Percentiles rank a stretch among this genome's conserved stretches.
Conservation (phyloP, 2,888 invertebrate species). For the Chrysina gloriosa region DNA sequence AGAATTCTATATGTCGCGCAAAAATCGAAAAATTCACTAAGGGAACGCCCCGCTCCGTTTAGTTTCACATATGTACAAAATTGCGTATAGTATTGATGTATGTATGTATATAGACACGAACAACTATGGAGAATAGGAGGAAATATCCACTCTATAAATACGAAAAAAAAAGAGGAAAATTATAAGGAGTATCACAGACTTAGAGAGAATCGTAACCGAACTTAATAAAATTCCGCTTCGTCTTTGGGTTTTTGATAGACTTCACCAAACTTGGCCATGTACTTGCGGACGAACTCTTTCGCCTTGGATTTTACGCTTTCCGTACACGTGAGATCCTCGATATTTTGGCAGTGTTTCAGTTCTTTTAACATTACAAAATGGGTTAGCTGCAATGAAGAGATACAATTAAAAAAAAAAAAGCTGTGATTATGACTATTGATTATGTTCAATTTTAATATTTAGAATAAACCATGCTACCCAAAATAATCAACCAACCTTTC, state of each 20-base stretch:
- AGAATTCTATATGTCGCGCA: background rate
- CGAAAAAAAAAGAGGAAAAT: background rate
- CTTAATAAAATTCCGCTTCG: conserved; percentile 40
- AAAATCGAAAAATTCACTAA: background rate
- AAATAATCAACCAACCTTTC: conserved; percentile 80
- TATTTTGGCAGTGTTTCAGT: conserved; percentile 88
- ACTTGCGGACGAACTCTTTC: conserved; percentile 93
- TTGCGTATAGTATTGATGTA: too few species aligned
- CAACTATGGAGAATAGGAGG: background rate
- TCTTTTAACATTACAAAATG: conserved; percentile 97
- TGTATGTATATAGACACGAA: background rate
- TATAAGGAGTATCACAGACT: conserved; percentile 28
- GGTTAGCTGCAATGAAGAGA: conserved; percentile 76
- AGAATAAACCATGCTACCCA: too few species aligned
- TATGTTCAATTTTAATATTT: too few species aligned
- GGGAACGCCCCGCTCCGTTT: too few species aligned
- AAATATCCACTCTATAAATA: background rate
- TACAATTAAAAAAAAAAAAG: background rate
- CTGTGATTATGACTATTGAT: too few species aligned
- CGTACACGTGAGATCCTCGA: conserved; percentile 87
- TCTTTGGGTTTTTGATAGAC: conserved; percentile 41
- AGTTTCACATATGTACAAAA: too few species aligned
- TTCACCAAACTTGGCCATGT: conserved; percentile 93
- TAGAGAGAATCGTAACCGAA: conserved; percentile 1
- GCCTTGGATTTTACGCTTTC: conserved; percentile 95